Base-by-base conservation (phyloP, 1,140 invertebrate species). In the Amyelois transitella region DNA sequence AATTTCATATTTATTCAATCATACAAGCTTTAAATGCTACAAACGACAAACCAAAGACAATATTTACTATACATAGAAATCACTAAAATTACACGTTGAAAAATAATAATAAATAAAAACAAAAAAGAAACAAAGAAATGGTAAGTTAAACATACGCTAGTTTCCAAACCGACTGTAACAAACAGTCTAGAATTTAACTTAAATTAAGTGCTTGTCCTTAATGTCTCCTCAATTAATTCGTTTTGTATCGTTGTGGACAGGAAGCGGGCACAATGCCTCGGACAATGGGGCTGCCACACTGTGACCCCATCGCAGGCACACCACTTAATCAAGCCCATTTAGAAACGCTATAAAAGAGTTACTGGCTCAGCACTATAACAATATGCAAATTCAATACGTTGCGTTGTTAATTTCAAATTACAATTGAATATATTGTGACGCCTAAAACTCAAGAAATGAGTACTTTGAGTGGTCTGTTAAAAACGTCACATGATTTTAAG, bases 191-290 rank as follows among this genome's bases (percentile, higher is more conserved):
- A 2, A 38, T 38, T 32, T 1, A 32, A 32, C 17, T 12, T 14
- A 14, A n/a, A n/a, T n/a, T 38, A 8, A 38, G 32, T 14, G 32
- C 43, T 10, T 58, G 51, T 24, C 50, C 49, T 52, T 52, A 58
- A 47, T 58, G 22, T 45, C 22, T 28, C 43, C 18, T 51, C 19
- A 48, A 58, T 58, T 38, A 53, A 53, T 58, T 21, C 14, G 21
- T 20, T 47, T 51, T 52, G 14, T 38, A 48, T 45, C 49, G 25
- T 6, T 21, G 28, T 8, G 38, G 38, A 53, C 51, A 53, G 51
- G 51, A 53, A 53, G 38, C 51, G 25, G 38, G 43, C 18, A 53
- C 51, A 53, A 53, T 53, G 43, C 32, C 8, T 17, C 17, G 38
- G 25, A 14, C 32, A 53, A 24, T 45, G 50, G 38, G 51, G 19